Evolutionary conservation across 1,140 invertebrate genomes (phyloP).

Genomic region (Leptopilina clavipes): DNA sequence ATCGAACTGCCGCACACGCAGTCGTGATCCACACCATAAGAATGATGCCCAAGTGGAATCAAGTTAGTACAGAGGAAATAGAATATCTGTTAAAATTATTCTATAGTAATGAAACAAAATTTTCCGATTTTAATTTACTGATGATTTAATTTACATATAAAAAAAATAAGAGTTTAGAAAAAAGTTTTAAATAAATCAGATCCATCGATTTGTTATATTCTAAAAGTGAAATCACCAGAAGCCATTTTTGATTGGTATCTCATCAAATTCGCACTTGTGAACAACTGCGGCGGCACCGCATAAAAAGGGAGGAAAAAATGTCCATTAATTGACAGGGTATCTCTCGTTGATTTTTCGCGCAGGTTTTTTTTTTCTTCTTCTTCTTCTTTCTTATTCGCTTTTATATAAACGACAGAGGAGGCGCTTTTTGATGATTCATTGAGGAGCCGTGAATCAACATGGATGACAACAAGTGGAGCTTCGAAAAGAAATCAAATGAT

Average conservation of each 20-base stretch:
- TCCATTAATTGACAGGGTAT: constrained; percentile 28
- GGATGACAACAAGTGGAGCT: constrained; percentile 22
- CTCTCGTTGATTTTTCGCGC: neutral
- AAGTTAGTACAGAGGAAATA: too few relatives aligned
- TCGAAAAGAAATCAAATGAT: constrained; percentile 14
- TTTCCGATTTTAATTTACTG: too few relatives aligned
- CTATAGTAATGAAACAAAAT: too few relatives aligned
- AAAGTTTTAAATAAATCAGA: neutral
- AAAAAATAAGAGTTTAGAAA: neutral
- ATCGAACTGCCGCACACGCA: constrained; percentile 38
- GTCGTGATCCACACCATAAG: constrained; percentile 46
- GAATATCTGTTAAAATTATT: too few relatives aligned
- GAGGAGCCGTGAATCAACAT: constrained; percentile 20
- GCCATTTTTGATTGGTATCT: constrained; percentile 24
- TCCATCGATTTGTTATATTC: too few relatives aligned
- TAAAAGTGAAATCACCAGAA: constrained; percentile 16
- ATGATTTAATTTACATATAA: too few relatives aligned
- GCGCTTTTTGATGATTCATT: constrained; percentile 31
- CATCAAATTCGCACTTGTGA: constrained; percentile 27
- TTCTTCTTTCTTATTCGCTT: too few relatives aligned
- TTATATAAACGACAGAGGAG: neutral
- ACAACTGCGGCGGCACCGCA: constrained; percentile 9
- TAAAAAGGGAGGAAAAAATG: constrained; percentile 9
- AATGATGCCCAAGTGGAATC: neutral
- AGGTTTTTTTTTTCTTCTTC: neutral